phyloP scores from a whole-genome alignment of 2,113 vertebrate genomes.

The Chaenogobius annularis region DNA sequence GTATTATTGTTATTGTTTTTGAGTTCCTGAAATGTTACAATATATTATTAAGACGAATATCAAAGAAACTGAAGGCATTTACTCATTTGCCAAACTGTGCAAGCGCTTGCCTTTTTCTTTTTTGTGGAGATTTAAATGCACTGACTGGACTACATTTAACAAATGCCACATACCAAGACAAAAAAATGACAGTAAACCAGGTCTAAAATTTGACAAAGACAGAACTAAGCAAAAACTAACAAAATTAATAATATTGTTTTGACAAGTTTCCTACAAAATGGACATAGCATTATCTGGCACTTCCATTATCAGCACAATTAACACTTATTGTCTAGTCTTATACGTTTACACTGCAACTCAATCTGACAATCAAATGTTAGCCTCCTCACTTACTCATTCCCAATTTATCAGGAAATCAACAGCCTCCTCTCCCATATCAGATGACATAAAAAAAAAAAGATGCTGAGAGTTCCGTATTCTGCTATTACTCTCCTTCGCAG shows the following conservation, averaged over 20 bases:
- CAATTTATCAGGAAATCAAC: conserved; percentile 10
- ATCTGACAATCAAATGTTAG: background rate
- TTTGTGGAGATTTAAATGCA: background rate
- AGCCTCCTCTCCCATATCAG: background rate
- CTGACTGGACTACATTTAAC: background rate
- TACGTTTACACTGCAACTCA: background rate
- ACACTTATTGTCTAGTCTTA: background rate
- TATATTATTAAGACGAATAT: background rate
- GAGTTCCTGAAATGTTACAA: no score
- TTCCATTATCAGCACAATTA: background rate
- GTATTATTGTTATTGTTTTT: no score
- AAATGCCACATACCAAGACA: background rate
- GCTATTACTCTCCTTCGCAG: conserved; percentile 27
- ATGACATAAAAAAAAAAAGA: conserved; percentile 28
- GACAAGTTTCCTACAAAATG: background rate
- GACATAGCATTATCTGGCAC: background rate
- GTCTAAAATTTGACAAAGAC: background rate
- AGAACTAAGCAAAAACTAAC: background rate
- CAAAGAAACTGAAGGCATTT: background rate
- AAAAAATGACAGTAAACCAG: background rate
- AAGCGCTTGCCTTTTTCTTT: no score
- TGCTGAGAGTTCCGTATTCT: conserved; percentile 11
- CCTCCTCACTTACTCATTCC: background rate
- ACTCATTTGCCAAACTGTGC: background rate
- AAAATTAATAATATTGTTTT: background rate